Conservation (phyloP, 2,113 vertebrate species). For the Apaloderma vittatum region DNA sequence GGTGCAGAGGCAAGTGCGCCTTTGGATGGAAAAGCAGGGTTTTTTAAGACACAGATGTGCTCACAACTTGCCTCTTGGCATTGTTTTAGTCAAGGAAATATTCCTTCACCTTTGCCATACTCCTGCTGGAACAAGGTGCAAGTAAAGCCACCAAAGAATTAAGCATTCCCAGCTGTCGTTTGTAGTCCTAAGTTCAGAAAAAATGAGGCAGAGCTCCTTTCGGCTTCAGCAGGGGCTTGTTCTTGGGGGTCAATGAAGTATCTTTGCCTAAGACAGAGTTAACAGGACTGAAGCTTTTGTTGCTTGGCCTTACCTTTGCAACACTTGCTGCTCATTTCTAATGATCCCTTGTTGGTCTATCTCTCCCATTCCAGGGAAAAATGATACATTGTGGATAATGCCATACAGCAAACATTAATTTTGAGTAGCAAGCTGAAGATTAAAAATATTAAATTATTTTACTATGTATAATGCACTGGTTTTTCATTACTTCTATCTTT, state of each 20-base stretch:
- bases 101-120: neutral
- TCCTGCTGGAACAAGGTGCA: neutral
- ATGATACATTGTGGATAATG: neutral
- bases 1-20: neutral
- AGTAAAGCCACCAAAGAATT: neutral
- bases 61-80: neutral
- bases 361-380: neutral
- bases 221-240: neutral
- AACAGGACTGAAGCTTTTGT: neutral
- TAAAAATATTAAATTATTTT: neutral
- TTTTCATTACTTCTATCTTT: neutral
- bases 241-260: neutral
- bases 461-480: neutral
- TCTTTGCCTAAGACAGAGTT: neutral
- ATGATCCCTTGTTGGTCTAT: accelerated
- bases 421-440: slow-evolving; percentile 28
- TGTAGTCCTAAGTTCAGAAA: neutral
- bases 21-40: no score
- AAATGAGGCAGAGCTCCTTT: neutral
- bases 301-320: neutral
- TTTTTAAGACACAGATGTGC: neutral
- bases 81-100: neutral
- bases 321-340: neutral
- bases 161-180: neutral
- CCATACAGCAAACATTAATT: slow-evolving; percentile 5